These are phyloP conservation scores for Eueides isabella DNA, from an alignment of 1,140 invertebrate genomes.

Conservation along the genomic window DNA sequence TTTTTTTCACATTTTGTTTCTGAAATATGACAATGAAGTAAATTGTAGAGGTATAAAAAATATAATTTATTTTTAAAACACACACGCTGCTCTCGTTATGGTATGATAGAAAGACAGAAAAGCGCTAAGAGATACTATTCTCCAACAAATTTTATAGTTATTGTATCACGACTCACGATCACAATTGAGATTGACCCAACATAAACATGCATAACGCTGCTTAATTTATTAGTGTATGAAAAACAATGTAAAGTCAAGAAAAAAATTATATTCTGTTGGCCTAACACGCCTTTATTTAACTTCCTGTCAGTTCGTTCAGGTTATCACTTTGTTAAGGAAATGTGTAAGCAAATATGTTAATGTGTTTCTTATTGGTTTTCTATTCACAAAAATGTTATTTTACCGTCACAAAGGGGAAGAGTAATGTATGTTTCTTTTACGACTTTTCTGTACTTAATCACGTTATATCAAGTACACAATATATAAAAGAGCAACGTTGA, in stretches of 20 bases:
- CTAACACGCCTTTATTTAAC: conserved; percentile 63
- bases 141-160: no score
- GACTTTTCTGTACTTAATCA: conserved; percentile 3
- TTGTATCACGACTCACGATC: not conserved
- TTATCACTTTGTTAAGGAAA: conserved; percentile 62
- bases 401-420: conserved; percentile 11
- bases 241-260: conserved; percentile 16
- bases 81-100: no score
- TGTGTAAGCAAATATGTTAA: conserved; percentile 57
- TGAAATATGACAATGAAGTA: no score
- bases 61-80: no score
- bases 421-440: not conserved
- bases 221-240: not conserved
- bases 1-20: no score
- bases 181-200: not conserved
- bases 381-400: conserved; percentile 16
- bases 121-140: no score
- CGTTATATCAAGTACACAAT: not conserved
- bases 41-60: no score
- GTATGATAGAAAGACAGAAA: no score
- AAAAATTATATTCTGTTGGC: conserved; percentile 58
- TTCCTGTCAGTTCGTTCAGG: conserved; percentile 54
- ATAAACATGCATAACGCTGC: not conserved
- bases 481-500: not conserved
- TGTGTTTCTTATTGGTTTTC: conserved; percentile 41